Evolutionary conservation across 2,888 invertebrate genomes (phyloP), one percentile per base, ranked within the genome.

Genomic region (Ptychoptera contaminata): DNA sequence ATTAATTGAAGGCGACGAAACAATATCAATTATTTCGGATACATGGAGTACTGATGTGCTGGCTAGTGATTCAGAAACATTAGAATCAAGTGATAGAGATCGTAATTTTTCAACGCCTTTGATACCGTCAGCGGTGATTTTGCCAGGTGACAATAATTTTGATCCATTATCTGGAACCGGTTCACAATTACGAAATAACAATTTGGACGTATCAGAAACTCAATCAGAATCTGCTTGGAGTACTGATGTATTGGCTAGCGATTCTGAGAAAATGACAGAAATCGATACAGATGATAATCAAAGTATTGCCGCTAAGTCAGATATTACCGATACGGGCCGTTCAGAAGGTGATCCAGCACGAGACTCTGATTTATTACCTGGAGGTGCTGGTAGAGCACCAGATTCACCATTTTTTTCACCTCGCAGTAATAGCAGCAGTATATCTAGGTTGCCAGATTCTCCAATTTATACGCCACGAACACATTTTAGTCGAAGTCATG

Each of bases 11-110:
- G 87, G 86, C 2, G 96, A 96, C 63, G 97, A 97, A 67, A 93
- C 93, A 1, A 83, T 93, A 54, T 96, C 94, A 34, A 81, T 96
- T 57, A 93, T 97, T 54, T 93, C 93, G 40, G 97, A 98, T 63
- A 94, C 94, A 1, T 97, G 97, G 97, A 93, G 93, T 53, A 97
- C 97, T 1, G 97, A 97, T 65, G 97, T 97, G 40, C 67, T 96
- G 45, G 94, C 94, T 0, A 93, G 92, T 45, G 97, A 97, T 65
- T 92, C 91, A 10, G 97, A 97, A 67, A 86, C 86, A 14, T 76
- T 91, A 37, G 93, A 92, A 51, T 82, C 82, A 51, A 74, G 74
- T 16, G 80, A 82, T 53, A 72, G 78, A 38, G 72, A 67, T 48
- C 56, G 67, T 3, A 68, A 63, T 46, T 65, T 68, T 48, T 63